Evolutionary conservation across 2,888 invertebrate genomes (phyloP), one percentile per base, ranked within the genome.

Genomic region (Monoplex corrugatus): DNA sequence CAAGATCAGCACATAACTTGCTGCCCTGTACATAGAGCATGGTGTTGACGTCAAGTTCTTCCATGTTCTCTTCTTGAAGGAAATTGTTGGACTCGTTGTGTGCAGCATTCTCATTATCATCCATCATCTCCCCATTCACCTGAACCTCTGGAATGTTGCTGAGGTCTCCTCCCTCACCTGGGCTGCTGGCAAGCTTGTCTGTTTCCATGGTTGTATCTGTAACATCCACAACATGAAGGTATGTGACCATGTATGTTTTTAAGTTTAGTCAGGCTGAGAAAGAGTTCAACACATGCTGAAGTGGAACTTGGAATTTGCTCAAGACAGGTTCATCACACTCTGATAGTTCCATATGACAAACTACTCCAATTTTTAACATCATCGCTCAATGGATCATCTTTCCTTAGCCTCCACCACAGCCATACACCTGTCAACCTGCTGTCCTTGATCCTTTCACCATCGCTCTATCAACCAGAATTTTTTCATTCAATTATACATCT

Each of bases 1-100:
- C 92, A 16, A 94, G 89, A 86, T 93, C 93, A 13, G 94, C 91
- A n/a, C 92, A 92, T 44, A 93, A 83, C 80, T 91, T 88, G 83
- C 35, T 88, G 3, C 88, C 88, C 63, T 92, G 78, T 91, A 92
- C 90, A 87, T 92, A 92, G 40, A 93, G 90, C 84, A 91, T 89
- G 85, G 89, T 91, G 78, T 91, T 89, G 38, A 93, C 86, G 90
- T 93, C 92, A 78, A 84, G 86, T 72, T 91, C 91, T 45, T 90
- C 90, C 35, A 86, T 87, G 1, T 87, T 88, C 13, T 90, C 92
- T 1, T 87, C 83, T 19, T 89, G 88, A 28, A 3, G 32, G 83
- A 50, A n/a, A 50, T 83, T 83, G 32, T 83, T 45, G 50, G 38
- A 19, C 57, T 84, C 84, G 38, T 84, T 57, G 19, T 38, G 45